Conservation (phyloP, 2,797 vertebrate species). For the Poecilia picta region DNA sequence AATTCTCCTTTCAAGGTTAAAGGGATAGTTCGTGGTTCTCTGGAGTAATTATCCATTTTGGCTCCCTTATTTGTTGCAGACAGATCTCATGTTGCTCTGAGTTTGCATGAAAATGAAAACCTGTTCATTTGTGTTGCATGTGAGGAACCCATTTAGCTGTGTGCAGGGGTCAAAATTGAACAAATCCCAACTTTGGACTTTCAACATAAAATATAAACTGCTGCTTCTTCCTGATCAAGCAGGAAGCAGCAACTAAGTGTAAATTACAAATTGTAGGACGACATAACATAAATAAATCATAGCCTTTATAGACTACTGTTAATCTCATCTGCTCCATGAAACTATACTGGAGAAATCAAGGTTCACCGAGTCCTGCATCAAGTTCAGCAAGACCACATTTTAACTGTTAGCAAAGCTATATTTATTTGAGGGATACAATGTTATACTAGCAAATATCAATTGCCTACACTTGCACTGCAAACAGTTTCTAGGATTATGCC, state of each 20-base stretch:
- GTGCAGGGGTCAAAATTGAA: not conserved
- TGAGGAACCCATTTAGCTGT: not conserved
- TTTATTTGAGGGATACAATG: not conserved
- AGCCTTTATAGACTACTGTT: not conserved
- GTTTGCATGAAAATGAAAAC: not conserved
- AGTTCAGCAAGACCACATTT: not conserved
- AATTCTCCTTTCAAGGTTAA: not conserved
- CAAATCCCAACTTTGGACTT: not conserved
- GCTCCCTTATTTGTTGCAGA: not conserved
- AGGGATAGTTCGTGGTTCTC: not conserved
- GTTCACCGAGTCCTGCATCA: not conserved
- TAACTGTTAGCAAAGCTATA: not conserved
- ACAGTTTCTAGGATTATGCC: not conserved
- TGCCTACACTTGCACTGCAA: not conserved
- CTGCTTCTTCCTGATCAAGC: not conserved
- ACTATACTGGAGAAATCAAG: not conserved
- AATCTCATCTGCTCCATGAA: not conserved
- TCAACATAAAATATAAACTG: not conserved
- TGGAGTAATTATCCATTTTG: not conserved
- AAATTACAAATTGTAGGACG: not conserved
- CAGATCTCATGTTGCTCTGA: not conserved
- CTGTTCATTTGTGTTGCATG: not conserved
- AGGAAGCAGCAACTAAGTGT: not conserved
- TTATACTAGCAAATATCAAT: not conserved
- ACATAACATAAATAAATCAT: not conserved